Conservation (phyloP, 2,888 invertebrate species). For the Eristalis pertinax region DNA sequence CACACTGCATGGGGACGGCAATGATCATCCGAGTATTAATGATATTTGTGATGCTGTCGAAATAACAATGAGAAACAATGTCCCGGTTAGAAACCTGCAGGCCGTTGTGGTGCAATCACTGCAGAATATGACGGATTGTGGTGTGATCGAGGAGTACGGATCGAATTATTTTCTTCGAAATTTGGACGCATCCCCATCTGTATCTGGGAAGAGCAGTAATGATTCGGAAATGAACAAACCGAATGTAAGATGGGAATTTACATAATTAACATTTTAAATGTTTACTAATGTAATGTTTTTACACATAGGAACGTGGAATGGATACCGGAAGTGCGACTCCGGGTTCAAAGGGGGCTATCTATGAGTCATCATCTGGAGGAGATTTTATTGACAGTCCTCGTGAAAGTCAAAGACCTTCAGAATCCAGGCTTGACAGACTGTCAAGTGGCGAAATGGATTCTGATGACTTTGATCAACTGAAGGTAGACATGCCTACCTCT, state of each 20-base stretch:
- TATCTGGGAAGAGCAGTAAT: background rate
- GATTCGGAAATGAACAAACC: background rate
- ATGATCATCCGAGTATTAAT: background rate
- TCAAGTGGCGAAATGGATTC: too few relatives aligned
- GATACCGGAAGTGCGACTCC: too few relatives aligned
- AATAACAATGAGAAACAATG: constrained; percentile 22
- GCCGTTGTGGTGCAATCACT: constrained; percentile 6
- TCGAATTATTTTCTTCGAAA: background rate
- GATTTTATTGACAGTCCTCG: too few relatives aligned
- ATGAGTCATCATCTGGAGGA: too few relatives aligned
- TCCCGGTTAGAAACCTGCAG: background rate
- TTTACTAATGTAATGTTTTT: background rate
- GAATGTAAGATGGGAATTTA: background rate
- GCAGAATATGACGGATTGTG: constrained; percentile 10
- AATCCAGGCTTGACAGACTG: too few relatives aligned
- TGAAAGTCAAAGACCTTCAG: too few relatives aligned
- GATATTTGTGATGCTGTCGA: constrained; percentile 5
- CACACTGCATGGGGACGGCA: constrained; percentile 29
- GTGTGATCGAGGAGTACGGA: background rate
- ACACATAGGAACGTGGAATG: too few relatives aligned
- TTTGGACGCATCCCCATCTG: background rate
- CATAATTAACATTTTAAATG: background rate
- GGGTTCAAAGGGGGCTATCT: too few relatives aligned
- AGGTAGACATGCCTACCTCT: too few relatives aligned
- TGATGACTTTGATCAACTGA: too few relatives aligned